Evolutionary conservation across 2,113 vertebrate species (phyloP), one percentile per base, ranked within the genome.

Genomic region (Pelodiscus sinensis): DNA sequence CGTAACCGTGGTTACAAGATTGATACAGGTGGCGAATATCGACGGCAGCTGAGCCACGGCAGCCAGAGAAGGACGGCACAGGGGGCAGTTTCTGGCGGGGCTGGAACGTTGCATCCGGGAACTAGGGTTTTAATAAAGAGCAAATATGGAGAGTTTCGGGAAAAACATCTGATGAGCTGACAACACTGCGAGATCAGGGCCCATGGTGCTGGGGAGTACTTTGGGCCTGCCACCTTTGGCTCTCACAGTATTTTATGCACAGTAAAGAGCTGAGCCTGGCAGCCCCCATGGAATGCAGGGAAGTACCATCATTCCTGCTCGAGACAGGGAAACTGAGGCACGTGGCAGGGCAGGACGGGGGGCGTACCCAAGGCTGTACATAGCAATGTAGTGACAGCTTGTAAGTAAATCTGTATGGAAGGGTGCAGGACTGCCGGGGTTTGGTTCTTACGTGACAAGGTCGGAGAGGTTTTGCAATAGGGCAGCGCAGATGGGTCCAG

Each of bases 1-100:
- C 1, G 89, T 91, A 81, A 91, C 89, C 89, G 56, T 86, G 84
- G 89, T 86, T 77, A 91, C 89, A 25, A 31, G 84, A 77, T 35
- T 27, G 84, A 62, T 82, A 13, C 79, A 65, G 79, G 38, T 56
- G 50, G 84, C 80, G 55, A 79, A 50, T 38, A 55, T 62, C 35
- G 56, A 58, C 52, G 62, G 83, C 80, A 52, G 31, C 19, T 52
- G 62, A 73, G 60, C 65, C 52, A 65, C 21, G 16, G 50, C 54
- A 4, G 62, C 44, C 13, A 27, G 4, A 57, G 50, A 51, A 80
- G 71, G 10, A 3, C 10, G 35, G 35, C 12, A 9, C 25, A 3
- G 9, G 52, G 27, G 80, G 60, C 21, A 5, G 15, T 19, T 10
- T 31, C 18, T 38, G 27, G 71, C 0, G 7, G 25, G 12, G 18